Conservation (phyloP, 1,140 invertebrate genomes). For the Bombus superbus region DNA sequence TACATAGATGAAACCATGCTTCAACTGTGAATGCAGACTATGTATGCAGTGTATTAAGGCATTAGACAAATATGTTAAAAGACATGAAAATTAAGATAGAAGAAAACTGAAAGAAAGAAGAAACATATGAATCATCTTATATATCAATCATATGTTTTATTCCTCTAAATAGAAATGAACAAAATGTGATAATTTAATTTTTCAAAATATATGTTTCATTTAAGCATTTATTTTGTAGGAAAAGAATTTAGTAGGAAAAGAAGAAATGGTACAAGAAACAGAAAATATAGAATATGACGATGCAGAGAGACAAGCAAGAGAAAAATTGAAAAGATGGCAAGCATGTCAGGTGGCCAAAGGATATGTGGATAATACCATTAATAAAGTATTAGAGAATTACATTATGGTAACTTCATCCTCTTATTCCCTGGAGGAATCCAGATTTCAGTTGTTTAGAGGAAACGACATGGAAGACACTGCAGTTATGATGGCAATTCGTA, state of each 20-base stretch:
- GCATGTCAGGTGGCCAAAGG: slow-evolving; percentile 87
- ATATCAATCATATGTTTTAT: background rate
- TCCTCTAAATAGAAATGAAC: background rate
- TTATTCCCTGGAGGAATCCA: slow-evolving; percentile 77
- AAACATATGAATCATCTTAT: too few relatives aligned
- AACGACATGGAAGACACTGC: slow-evolving; percentile 83
- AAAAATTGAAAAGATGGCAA: slow-evolving; percentile 85
- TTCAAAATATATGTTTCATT: background rate
- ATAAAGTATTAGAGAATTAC: slow-evolving; percentile 86
- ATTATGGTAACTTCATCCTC: slow-evolving; percentile 80
- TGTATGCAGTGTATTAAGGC: too few relatives aligned
- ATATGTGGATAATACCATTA: slow-evolving; percentile 89
- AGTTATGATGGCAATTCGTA: slow-evolving; percentile 85
- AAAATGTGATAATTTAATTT: background rate
- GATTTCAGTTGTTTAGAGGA: slow-evolving; percentile 84
- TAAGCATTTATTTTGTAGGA: slow-evolving; percentile 50
- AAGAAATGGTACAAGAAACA: slow-evolving; percentile 27
- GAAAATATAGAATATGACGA: slow-evolving; percentile 61
- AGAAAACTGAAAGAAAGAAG: too few relatives aligned
- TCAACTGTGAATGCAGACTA: too few relatives aligned
- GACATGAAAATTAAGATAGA: too few relatives aligned
- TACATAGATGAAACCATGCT: too few relatives aligned
- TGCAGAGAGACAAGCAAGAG: slow-evolving; percentile 65
- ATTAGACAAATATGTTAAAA: too few relatives aligned
- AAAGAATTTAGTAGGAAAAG: slow-evolving; percentile 31